A percentile compares a stretch with the other conserved stretches of the same genome.
phyloP scores from a whole-genome alignment of 2,797 vertebrate species.

The Morus bassanus region DNA sequence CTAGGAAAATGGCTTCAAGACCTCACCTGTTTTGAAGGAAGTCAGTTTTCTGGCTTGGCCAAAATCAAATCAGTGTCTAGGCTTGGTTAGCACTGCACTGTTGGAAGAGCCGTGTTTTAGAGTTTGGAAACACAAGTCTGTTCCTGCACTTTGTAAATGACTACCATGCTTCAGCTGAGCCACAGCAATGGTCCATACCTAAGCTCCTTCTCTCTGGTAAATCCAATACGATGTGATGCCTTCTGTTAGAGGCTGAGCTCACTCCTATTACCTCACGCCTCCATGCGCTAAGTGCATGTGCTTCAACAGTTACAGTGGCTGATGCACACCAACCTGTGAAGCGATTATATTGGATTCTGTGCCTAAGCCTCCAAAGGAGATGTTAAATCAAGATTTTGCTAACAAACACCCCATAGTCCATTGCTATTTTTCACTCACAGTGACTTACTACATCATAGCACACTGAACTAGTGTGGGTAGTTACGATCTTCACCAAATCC shows the following conservation, averaged over 20 bases:
- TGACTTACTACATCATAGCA: not conserved
- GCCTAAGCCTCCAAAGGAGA: not conserved
- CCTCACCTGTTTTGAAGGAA: not conserved
- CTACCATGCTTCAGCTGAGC: not conserved
- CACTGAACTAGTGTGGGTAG: not conserved
- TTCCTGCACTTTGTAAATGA: not conserved
- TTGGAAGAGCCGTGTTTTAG: not conserved
- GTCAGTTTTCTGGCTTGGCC: not conserved
- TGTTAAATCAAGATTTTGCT: not conserved
- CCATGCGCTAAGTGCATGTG: too few species aligned
- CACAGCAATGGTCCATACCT: not conserved
- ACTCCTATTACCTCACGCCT: not conserved
- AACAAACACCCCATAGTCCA: not conserved
- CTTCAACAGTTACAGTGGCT: not conserved
- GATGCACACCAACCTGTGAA: not conserved
- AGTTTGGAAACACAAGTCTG: not conserved
- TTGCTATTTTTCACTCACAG: not conserved
- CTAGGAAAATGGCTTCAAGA: not conserved
- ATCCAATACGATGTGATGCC: not conserved
- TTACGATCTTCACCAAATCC: not conserved
- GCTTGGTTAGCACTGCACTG: not conserved
- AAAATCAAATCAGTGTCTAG: not conserved
- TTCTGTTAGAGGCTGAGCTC: not conserved
- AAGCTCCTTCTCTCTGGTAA: not conserved
- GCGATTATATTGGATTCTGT: not conserved